phyloP scores from a whole-genome alignment of 2,888 invertebrate genomes.

The Eurytoma californica region DNA sequence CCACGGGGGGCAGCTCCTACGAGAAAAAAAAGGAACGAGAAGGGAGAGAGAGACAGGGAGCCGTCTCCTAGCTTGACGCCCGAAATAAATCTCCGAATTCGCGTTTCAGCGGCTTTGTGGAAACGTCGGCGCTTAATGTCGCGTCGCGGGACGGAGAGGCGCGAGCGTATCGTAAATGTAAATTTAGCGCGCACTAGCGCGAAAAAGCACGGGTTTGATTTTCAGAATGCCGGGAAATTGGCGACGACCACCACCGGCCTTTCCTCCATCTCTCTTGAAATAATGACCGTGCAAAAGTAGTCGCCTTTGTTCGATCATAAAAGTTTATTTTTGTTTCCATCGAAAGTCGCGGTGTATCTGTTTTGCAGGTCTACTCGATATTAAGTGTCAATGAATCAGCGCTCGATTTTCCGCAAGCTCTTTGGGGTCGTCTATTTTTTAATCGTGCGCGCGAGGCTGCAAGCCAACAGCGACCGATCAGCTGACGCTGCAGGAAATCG shows the following conservation, averaged over 20 bases:
- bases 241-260: not conserved
- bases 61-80: constrained; percentile 55
- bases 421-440: constrained; percentile 45
- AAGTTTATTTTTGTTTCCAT: too few relatives aligned
- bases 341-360: too few relatives aligned
- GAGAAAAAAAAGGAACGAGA: constrained; percentile 24
- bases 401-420: constrained; percentile 53
- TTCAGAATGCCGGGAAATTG: constrained; percentile 56
- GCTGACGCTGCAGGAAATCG: constrained; percentile 12
- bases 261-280: too few relatives aligned
- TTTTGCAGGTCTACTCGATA: constrained; percentile 3
- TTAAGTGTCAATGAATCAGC: constrained; percentile 57
- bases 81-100: constrained; percentile 56
- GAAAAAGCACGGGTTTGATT: constrained; percentile 50
- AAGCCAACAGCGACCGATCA: constrained; percentile 41
- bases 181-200: constrained; percentile 61
- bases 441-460: constrained; percentile 18
- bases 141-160: constrained; percentile 54
- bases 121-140: constrained; percentile 59
- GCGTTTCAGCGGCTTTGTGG: constrained; percentile 60
- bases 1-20: constrained; percentile 21
- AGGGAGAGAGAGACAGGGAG: not conserved
- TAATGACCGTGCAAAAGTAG: too few relatives aligned
- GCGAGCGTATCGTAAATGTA: constrained; percentile 65
- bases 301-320: too few relatives aligned